Percentiles rank a stretch among this genome's conserved stretches.
Evolutionary conservation across 2,113 vertebrate genomes (phyloP).

Genomic region (Acanthisitta chloris): DNA sequence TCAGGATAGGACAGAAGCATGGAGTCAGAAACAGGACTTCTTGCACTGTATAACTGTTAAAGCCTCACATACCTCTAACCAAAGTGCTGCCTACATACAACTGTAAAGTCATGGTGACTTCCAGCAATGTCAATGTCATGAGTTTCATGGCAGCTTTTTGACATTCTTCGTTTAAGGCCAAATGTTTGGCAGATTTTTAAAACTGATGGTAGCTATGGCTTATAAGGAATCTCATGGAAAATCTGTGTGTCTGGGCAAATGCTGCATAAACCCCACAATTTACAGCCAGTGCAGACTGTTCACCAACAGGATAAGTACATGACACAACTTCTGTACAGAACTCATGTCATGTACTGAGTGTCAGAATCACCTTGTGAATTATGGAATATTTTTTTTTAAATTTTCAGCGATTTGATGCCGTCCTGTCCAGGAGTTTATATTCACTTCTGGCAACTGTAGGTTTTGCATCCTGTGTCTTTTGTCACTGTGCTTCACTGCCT

Average conservation of each 20-base stretch:
- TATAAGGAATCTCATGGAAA: not conserved
- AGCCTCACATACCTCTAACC: not conserved
- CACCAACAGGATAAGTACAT: not conserved
- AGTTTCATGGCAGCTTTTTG: not conserved
- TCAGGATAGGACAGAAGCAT: not conserved
- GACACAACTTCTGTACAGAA: not conserved
- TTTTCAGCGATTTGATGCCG: not conserved
- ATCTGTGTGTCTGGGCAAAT: not conserved
- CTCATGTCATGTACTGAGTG: not conserved
- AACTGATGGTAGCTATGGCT: not conserved
- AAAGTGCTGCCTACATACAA: accelerated
- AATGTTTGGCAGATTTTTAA: not conserved
- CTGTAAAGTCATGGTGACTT: not conserved
- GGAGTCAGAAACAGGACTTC: not conserved
- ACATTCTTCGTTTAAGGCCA: not conserved
- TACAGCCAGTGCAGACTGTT: not conserved
- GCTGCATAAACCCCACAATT: not conserved
- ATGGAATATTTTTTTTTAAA: not conserved
- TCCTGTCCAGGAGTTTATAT: not conserved
- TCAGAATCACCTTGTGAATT: not conserved
- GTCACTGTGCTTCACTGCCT: not conserved
- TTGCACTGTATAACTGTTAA: not conserved
- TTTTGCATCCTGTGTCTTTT: not conserved
- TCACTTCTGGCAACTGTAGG: not conserved
- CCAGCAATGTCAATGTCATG: not conserved